A percentile compares a stretch with the other conserved stretches of the same genome.
Evolutionary conservation across 2,888 invertebrate genomes (phyloP).

Genomic region (Drosophila paracracens): DNA sequence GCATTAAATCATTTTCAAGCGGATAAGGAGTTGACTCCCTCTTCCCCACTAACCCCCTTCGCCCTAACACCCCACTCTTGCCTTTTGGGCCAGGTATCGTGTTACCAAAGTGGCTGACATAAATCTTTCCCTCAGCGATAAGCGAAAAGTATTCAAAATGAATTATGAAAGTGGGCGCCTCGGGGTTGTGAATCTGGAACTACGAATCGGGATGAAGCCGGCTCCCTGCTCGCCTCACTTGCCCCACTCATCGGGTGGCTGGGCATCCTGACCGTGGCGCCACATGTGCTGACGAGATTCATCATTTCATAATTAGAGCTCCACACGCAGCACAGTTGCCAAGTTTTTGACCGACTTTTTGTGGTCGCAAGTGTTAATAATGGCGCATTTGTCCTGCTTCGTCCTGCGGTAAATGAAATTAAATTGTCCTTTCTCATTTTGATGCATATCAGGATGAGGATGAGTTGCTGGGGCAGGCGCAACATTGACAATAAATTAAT

Average conservation of each 20-base stretch:
- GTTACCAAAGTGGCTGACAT: slow-evolving; percentile 68
- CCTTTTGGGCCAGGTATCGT: slow-evolving; percentile 53
- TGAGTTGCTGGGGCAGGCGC: slow-evolving; percentile 17
- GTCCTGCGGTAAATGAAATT: slow-evolving; percentile 68
- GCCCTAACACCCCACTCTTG: not conserved
- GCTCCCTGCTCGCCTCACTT: not conserved
- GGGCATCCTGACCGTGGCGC: slow-evolving; percentile 29
- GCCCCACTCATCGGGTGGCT: not conserved
- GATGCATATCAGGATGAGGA: slow-evolving; percentile 60
- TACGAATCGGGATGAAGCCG: not conserved
- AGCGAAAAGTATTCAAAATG: slow-evolving; percentile 75
- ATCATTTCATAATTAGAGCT: slow-evolving; percentile 81
- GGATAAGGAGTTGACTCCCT: slow-evolving; percentile 69
- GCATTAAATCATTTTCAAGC: slow-evolving; percentile 72
- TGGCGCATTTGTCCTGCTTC: slow-evolving; percentile 55
- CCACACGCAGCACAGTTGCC: slow-evolving; percentile 34
- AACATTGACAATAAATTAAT: slow-evolving; percentile 75
- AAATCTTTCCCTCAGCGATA: slow-evolving; percentile 76
- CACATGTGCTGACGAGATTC: slow-evolving; percentile 66
- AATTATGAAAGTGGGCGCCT: slow-evolving; percentile 66
- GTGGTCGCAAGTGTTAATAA: slow-evolving; percentile 79
- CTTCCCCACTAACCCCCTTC: slow-evolving; percentile 1
- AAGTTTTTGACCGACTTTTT: slow-evolving; percentile 71
- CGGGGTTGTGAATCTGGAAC: slow-evolving; percentile 10
- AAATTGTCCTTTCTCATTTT: slow-evolving; percentile 79